Evolutionary conservation across 2,113 vertebrate genomes (phyloP).

Genomic region (Passer domesticus): DNA sequence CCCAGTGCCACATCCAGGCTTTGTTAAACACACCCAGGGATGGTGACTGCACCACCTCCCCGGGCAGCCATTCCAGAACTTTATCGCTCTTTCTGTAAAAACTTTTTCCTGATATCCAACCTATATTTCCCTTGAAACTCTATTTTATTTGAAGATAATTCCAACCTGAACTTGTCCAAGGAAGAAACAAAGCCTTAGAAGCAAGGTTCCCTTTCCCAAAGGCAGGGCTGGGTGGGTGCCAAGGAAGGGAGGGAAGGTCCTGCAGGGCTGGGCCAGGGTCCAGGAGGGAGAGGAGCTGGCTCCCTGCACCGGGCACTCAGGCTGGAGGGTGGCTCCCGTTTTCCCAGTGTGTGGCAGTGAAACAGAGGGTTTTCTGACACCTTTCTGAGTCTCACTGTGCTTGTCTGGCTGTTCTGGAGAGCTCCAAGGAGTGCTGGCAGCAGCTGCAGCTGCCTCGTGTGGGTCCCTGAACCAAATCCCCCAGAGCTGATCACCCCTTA

Average conservation of each 20-base stretch:
- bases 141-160: not conserved
- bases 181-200: not conserved
- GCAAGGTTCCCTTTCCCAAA: not conserved
- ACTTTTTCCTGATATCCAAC: not conserved
- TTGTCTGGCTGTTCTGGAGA: not conserved
- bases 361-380: not conserved
- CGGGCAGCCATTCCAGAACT: not conserved
- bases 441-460: not conserved
- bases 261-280: not conserved
- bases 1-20: not conserved
- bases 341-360: accelerated
- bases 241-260: not conserved
- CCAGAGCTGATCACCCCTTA: not conserved
- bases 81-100: not conserved
- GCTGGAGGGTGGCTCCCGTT: not conserved
- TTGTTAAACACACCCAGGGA: not conserved
- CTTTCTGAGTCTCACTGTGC: not conserved
- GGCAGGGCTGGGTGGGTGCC: not conserved
- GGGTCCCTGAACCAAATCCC: not conserved
- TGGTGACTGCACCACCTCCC: not conserved
- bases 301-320: not conserved
- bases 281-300: not conserved
- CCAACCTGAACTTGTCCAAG: not conserved
- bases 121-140: not conserved
- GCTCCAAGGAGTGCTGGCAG: not conserved